Evolutionary conservation across 2,888 invertebrate species (phyloP), one percentile per base, ranked within the genome.

Genomic region (Mesorhabditis spiculigera): DNA sequence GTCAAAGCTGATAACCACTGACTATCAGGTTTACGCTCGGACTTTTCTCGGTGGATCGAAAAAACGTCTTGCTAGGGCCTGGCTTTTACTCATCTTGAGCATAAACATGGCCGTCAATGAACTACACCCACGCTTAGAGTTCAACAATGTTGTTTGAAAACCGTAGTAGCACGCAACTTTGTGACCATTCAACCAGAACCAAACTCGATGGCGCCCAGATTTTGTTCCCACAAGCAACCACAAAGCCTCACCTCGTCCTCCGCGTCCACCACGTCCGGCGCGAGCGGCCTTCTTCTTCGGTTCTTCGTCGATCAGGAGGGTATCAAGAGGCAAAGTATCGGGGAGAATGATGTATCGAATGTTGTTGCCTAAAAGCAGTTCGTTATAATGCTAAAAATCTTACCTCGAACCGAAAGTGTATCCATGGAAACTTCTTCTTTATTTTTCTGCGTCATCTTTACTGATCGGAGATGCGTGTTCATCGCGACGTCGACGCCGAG

Each of bases 381-480:
- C 5, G 43, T 10, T 58, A 4, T 62, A 58, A 28, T n/a, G 45
- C 13, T 16, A 44, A 63, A 70, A 66, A 10, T 10, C n/a, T 94
- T 94, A 66, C 95, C 95, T 78, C 98, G 91, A 85, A 99, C 93
- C 86, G 95, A 96, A 68, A 99, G 89, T 0, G 95, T 93, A 86
- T 99, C 98, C 82, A 97, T 88, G 85, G 92, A 93, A 63, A 96
- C 90, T 43, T 96, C 93, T 84, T 96, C 95, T 81, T 93, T 91
- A 87, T 94, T 95, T 88, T 96, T 97, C 65, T 95, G 90, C 3
- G 95, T 96, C 90, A 99, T 93, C 89, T 97, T 97, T 0, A 98
- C 97, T 45, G 94, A 92, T 88, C 96, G 96, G 77, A 99, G 89
- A 88, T 99, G 98, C 69, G 97, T 99, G 88, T 99, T 99, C 98